Percentiles rank a stretch among this genome's conserved stretches.
phyloP scores from a whole-genome alignment of 1,140 invertebrate genomes.

The Brachionus koreanus region DNA sequence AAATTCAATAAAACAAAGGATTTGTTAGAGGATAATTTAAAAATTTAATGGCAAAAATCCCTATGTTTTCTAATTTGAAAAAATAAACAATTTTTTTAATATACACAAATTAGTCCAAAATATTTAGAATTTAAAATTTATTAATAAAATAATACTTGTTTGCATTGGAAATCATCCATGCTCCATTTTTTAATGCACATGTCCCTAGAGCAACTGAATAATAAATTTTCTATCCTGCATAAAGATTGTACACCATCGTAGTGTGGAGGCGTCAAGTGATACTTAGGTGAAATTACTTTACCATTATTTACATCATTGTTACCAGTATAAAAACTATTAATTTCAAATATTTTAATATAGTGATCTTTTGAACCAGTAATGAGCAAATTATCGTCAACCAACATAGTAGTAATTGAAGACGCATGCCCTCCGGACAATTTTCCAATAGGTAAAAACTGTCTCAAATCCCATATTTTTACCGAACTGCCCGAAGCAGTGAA shows the following conservation, averaged over 20 bases:
- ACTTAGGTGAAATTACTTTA: constrained; percentile 62
- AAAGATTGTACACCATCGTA: constrained; percentile 83
- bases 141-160: constrained; percentile 61
- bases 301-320: constrained; percentile 45
- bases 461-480: constrained; percentile 77
- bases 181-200: constrained; percentile 85
- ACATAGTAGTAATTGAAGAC: constrained; percentile 78
- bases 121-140: neutral
- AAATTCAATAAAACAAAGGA: neutral
- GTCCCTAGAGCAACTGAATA: constrained; percentile 81
- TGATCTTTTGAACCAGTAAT: constrained; percentile 85
- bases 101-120: too few relatives aligned
- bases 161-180: constrained; percentile 66
- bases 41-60: too few relatives aligned
- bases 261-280: constrained; percentile 77
- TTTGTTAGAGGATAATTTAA: too few relatives aligned
- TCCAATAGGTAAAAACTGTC: constrained; percentile 62
- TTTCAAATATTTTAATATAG: constrained; percentile 64
- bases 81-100: too few relatives aligned
- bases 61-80: too few relatives aligned
- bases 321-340: constrained; percentile 45
- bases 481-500: constrained; percentile 75
- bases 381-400: constrained; percentile 64
- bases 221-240: constrained; percentile 64
- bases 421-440: constrained; percentile 78